Evolutionary conservation across 2,113 vertebrate genomes (phyloP).

Genomic region (Tetraodon nigroviridis): DNA sequence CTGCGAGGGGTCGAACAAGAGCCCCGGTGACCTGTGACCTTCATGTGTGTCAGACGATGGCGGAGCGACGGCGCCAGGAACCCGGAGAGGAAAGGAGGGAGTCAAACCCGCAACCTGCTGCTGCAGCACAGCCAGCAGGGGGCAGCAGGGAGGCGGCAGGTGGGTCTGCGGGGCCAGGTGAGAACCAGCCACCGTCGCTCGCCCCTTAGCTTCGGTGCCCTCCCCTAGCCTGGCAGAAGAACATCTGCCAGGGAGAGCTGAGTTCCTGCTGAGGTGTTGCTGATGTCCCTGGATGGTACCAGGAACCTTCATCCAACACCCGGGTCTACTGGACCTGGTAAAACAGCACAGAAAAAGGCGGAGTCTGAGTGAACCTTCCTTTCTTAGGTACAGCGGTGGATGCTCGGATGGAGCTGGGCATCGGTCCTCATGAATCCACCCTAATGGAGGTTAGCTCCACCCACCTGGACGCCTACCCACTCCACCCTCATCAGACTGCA

Average conservation of each 20-base stretch:
- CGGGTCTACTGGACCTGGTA: neutral
- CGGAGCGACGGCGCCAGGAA: no score
- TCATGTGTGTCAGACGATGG: neutral
- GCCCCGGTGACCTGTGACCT: neutral
- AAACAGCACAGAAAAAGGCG: neutral
- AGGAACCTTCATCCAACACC: no score
- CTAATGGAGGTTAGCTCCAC: slow-evolving; percentile 74
- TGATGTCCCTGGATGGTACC: slow-evolving; percentile 71
- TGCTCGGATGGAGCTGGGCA: slow-evolving; percentile 63
- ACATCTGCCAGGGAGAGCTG: no score
- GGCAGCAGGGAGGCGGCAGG: slow-evolving; percentile 10
- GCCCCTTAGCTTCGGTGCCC: no score
- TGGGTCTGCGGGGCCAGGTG: neutral
- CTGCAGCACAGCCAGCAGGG: slow-evolving; percentile 2
- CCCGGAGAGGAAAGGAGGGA: neutral
- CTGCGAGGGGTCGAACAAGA: neutral
- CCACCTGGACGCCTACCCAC: slow-evolving; percentile 59
- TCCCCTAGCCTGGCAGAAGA: no score
- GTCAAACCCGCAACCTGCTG: no score
- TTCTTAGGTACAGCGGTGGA: slow-evolving; percentile 67
- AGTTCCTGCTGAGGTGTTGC: slow-evolving; percentile 70
- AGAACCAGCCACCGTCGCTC: no score
- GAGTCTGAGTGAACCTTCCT: neutral
- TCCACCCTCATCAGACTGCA: slow-evolving; percentile 54
- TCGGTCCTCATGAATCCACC: slow-evolving; percentile 69